Conservation (phyloP, 2,797 vertebrate species). For the Craterocephalus amniculus region DNA sequence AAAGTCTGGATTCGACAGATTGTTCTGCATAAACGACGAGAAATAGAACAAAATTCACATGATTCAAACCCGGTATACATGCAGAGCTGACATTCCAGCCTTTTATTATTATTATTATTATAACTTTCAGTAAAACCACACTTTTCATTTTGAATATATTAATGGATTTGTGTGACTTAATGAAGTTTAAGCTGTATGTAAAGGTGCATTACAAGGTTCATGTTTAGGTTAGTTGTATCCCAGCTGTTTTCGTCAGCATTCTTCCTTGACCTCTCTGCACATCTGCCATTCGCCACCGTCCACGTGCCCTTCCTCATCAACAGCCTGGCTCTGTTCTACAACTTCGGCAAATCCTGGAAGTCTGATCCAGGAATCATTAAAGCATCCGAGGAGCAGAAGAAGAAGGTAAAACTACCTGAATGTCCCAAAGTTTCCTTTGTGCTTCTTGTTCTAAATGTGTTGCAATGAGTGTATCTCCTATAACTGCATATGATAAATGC, state of each 20-base stretch:
- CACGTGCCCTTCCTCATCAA: constrained; percentile 97
- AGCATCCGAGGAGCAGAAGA: constrained; percentile 99
- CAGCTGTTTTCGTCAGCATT: background rate
- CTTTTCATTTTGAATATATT: background rate
- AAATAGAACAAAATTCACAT: no score
- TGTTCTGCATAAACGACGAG: no score
- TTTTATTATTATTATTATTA: no score
- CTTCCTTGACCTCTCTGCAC: constrained; percentile 89
- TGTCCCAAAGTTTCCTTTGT: background rate
- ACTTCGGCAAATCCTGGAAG: constrained; percentile 99
- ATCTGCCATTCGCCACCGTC: constrained; percentile 94
- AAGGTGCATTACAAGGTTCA: background rate
- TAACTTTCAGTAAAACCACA: background rate
- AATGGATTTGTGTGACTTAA: background rate
- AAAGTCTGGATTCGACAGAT: no score
- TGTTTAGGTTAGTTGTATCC: background rate
- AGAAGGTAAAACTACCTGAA: constrained; percentile 87
- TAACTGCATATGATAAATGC: constrained; percentile 1
- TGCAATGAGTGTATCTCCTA: background rate
- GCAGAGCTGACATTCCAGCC: background rate
- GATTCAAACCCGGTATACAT: no score
- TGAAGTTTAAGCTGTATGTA: background rate
- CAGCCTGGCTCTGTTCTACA: constrained; percentile 96
- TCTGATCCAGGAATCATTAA: constrained; percentile 99
- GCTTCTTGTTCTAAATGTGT: background rate